Base-by-base conservation (phyloP, 2,888 invertebrate species). In the Scaeva pyrastri region DNA sequence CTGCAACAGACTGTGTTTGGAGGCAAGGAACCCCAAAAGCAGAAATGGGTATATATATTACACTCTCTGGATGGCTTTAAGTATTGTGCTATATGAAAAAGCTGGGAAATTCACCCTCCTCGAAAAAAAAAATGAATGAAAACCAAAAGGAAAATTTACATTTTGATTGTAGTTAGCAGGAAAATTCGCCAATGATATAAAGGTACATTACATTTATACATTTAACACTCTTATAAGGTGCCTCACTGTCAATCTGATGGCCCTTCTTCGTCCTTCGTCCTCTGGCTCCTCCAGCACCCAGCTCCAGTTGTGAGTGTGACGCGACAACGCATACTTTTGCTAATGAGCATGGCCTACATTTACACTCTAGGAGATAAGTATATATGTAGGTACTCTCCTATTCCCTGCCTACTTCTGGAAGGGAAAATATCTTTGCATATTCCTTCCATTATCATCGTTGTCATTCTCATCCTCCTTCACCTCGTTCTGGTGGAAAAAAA, bases 271-370 rank as follows among this genome's bases (percentile, higher is more conserved):
- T n/a, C n/a, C n/a, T n/a, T n/a, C n/a, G n/a, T n/a, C 76, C 31
- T 31, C 6, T 6, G 73, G 68, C 55, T 80, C 48, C 56, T 72
- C 7, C 60, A 0, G 21, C 14, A 5, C 3, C 2, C 56, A 10
- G 31, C 7, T 31, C 31, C 31, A 31, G 31, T 7, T 10, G 31
- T 7, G 12, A 21, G 26, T 26, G n/a, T n/a, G 55, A 19, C 31
- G 31, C 8, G 16, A 55, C 14, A 58, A 58, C 72, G 72, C 62
- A 62, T 73, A 81, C 68, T 81, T 31, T 31, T 85, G 85, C 85
- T 85, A 85, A 85, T 85, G 73, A 85, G 85, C 72, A 50, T 81
- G 85, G 85, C 85, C 85, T 85, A 85, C 76, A 71, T 85, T 82
- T 58, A 58, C 56, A 26, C 1, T 16, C 45, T 8, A 45, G 45